A percentile compares a stretch with the other conserved stretches of the same genome.
Evolutionary conservation across 2,797 vertebrate species (phyloP).

Genomic region (Geotrypetes seraphini): DNA sequence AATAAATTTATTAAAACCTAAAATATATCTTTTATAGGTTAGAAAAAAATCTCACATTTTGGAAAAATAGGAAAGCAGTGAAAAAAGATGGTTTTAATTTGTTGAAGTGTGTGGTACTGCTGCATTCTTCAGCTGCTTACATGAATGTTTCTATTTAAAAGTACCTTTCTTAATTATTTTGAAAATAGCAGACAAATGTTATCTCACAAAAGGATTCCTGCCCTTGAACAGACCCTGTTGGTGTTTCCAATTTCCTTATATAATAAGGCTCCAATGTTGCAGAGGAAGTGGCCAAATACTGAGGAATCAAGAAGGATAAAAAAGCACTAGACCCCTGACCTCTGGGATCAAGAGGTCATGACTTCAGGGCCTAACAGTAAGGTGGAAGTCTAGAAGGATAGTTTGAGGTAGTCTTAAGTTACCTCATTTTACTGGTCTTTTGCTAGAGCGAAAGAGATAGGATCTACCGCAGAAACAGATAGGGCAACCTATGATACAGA

Average conservation of each 20-base stretch:
- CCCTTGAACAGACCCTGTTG: constrained; percentile 11
- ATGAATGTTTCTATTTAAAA: constrained; percentile 36
- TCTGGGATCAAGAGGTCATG: constrained; percentile 51
- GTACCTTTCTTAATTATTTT: constrained; percentile 29
- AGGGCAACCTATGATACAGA: constrained; percentile 4
- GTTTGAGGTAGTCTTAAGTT: constrained; percentile 62
- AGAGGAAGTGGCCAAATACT: constrained; percentile 56
- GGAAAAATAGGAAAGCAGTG: too few relatives aligned
- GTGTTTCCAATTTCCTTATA: constrained; percentile 73
- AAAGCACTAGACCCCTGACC: constrained; percentile 57
- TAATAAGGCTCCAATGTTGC: constrained; percentile 52
- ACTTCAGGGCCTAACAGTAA: constrained; percentile 40
- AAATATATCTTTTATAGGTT: too few relatives aligned
- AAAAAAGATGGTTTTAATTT: too few relatives aligned
- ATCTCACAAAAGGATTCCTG: constrained; percentile 39
- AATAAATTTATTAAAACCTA: too few relatives aligned
- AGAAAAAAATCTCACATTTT: too few relatives aligned
- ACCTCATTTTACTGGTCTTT: constrained; percentile 30
- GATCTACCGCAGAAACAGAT: constrained; percentile 29
- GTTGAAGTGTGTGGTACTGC: too few relatives aligned
- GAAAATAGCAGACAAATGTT: constrained; percentile 27
- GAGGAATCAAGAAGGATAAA: constrained; percentile 55
- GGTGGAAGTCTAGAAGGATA: constrained; percentile 50
- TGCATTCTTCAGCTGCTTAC: too few relatives aligned
- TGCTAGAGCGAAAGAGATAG: constrained; percentile 41